Evolutionary conservation across 2,888 invertebrate genomes (phyloP), one percentile per base, ranked within the genome.

Genomic region (Reticulitermes lucifugus): DNA sequence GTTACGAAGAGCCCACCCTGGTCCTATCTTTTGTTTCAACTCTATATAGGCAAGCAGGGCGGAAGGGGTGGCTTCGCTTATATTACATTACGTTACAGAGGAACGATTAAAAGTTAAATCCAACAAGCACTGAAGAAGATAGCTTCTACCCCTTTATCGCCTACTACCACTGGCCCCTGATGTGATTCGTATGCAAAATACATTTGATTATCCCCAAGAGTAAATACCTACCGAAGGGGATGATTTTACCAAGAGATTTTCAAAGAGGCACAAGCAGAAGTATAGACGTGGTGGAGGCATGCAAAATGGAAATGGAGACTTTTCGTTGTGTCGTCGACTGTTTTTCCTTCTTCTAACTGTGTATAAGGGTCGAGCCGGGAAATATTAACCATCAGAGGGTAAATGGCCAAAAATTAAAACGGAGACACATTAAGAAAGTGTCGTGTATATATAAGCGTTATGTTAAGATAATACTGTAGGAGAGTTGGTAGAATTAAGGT

Each of bases 191-290:
- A 86, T 86, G 86, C 86, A 85, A 86, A 86, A 85, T 86, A 86
- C 86, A 86, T 86, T 86, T 86, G 86, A 86, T 86, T 86, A 86
- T 86, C 86, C 86, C 86, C 85, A 80, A 85, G 86, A 86, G 86
- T 86, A 86, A 86, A 86, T 86, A 86, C 86, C 86, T 81, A 86
- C 83, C 83, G 84, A 85, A 84, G 85, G 85, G 85, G 84, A 65
- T 80, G 84, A 84, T 84, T 84, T 71, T 73, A 71, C 84, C 84
- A 84, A 84, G 84, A 84, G 80, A 84, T 84, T 84, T 84, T 84
- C 84, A 71, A 80, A 71, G 65, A 81, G 81, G 81, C 81, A 81
- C 70, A 60, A 81, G 81, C 70, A 77, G 41, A 43, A 75, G 75
- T 43, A 12, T 9, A 43, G 46, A 29, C 35, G 65, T 35, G 21